Evolutionary conservation across 1,140 invertebrate species (phyloP), one percentile per base, ranked within the genome.

Genomic region (Spodoptera litura): DNA sequence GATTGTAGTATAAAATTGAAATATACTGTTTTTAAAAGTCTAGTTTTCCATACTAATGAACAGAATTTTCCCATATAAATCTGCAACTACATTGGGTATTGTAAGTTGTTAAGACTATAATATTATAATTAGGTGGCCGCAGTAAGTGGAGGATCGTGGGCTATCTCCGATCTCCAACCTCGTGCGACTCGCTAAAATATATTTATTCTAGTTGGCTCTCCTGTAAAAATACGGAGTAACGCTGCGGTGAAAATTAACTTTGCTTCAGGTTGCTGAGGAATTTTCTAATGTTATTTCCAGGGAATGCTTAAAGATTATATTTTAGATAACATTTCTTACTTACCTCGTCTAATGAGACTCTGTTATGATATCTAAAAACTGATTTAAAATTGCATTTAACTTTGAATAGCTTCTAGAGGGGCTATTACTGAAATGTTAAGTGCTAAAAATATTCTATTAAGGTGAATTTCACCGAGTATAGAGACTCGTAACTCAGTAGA

Each of bases 41-140:
- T 4, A 62, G 20, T 20, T 53, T 31, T 4, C 53, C 5, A 15
- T 51, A 70, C 0, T 31, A 70, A 25, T 51, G 2, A 38, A 27
- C 15, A 25, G 4, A 9, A 38, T 66, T 66, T 49, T 49, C 62
- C 20, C 10, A 2, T 44, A n/a, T n/a, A 10, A n/a, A 49, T 38
- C 15, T 25, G 44, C 49, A 66, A 66, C n/a, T 66, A 56, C 6
- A 25, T 10, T 20, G 11, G n/a, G 44, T 49, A 66, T 66, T 66
- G 13, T 20, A 49, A 20, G 62, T n/a, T 44, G 9, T 10, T 44
- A 66, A 15, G 38, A n/a, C 58, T 15, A 66, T 66, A 66, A 66
- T 66, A 66, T 70, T 70, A 70, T 70, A 53, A 70, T 52, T 68
- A 68, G 44, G 49, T 70, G 66, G 44, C 38, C 62, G 49, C 62